These are phyloP conservation scores for Cebidichthys violaceus DNA, from an alignment of 2,113 vertebrate genomes.

Conservation along the genomic window DNA sequence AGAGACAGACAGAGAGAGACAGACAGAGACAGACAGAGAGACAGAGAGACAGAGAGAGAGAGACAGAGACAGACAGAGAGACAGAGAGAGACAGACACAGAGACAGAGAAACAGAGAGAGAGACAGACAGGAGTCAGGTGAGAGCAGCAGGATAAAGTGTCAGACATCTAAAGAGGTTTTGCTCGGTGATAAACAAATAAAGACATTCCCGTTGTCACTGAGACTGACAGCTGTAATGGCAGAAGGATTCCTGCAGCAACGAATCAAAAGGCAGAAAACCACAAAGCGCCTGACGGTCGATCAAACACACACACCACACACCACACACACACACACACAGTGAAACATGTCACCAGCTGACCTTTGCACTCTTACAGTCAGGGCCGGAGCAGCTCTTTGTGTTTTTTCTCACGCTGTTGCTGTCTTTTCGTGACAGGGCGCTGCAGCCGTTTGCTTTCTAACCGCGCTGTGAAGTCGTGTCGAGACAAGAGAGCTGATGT, in stretches of 20 bases:
- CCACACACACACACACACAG: neutral
- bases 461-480: conserved; percentile 42
- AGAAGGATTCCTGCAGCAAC: conserved; percentile 44
- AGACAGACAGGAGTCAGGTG: conserved; percentile 28
- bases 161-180: conserved; percentile 49
- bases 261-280: conserved; percentile 16
- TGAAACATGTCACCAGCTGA: neutral
- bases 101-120: conserved; percentile 13
- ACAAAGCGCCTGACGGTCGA: conserved; percentile 12
- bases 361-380: neutral
- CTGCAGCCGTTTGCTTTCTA: conserved; percentile 4
- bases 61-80: conserved; percentile 4
- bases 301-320: neutral
- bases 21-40: conserved; percentile 6
- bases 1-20: conserved; percentile 16
- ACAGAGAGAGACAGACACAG: neutral
- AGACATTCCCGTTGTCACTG: conserved; percentile 42
- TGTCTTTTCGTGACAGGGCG: conserved; percentile 10
- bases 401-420: neutral
- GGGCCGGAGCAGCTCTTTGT: neutral
- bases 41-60: conserved; percentile 5
- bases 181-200: conserved; percentile 58
- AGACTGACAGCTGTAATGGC: conserved; percentile 64
- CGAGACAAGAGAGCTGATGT: conserved; percentile 47
- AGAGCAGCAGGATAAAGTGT: conserved; percentile 43